A percentile compares a stretch with the other conserved stretches of the same genome.
These are phyloP conservation scores for Anabacerthia variegaticeps DNA, from an alignment of 2,797 vertebrate genomes.

Conservation along the genomic window DNA sequence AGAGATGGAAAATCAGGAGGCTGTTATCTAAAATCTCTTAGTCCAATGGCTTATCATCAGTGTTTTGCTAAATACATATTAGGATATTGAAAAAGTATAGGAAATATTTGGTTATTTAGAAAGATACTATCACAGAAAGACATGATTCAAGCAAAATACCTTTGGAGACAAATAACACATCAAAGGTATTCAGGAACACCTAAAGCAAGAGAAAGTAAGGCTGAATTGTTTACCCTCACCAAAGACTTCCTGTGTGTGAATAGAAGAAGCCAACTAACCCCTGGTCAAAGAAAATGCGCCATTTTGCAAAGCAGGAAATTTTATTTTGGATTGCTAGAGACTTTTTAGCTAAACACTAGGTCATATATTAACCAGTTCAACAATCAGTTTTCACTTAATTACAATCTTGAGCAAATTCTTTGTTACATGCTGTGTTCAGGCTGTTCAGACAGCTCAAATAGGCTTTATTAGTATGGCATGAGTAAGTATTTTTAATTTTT, in stretches of 20 bases:
- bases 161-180: neutral
- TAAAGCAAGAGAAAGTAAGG: neutral
- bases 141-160: neutral
- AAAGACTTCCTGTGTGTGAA: neutral
- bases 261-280: neutral
- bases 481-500: neutral
- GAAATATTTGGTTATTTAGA: neutral
- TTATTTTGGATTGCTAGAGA: neutral
- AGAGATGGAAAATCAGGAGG: neutral
- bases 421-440: neutral
- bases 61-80: neutral
- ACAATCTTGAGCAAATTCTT: neutral
- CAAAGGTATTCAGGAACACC: neutral
- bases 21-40: neutral
- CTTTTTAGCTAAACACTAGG: neutral
- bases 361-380: neutral
- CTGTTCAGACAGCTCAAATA: neutral
- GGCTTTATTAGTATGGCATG: rapidly evolving
- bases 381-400: neutral
- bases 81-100: neutral
- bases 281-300: neutral
- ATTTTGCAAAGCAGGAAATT: neutral
- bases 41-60: neutral
- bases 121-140: neutral
- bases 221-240: neutral